Evolutionary conservation across 35 echinoderm and acorn worm genomes (phyloP), one percentile per base, ranked within the genome.

Genomic region (Ophiothrix spiculata): DNA sequence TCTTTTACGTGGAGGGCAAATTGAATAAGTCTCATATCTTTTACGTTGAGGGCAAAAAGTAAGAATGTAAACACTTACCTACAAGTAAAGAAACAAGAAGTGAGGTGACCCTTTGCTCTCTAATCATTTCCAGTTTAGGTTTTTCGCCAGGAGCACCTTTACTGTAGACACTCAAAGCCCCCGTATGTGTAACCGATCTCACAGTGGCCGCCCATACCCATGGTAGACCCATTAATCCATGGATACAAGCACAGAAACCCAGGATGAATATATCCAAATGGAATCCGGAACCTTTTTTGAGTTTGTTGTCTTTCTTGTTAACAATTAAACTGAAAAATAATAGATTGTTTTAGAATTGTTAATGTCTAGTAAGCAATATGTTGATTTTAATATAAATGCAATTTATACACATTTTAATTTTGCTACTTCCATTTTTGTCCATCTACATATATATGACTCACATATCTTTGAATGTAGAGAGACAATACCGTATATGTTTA

Each of bases 151-250:
- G 95, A 14, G 95, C 95, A 32, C 83, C 84, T 40, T 90, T 90
- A 75, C 95, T 93, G 76, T 88, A 93, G 21, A 90, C 86, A 4
- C 91, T 83, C 40, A 97, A 85, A 29, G 87, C 88, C 17, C 88
- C 91, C 11, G 88, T 41, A 80, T 97, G 95, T 39, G 91, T 93
- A 28, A 97, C 91, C 1, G 95, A 97, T 36, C 95, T 39, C 1
- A 97, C 95, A 37, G 95, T 97, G 0, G 95, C 95, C 1, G 91
- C 84, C 46, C 91, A 93, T n/a, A 93, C 85, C 95, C 92, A 93
- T 17, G 95, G 95, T 3, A 97, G 38, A 28, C 95, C 95, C 23
- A 97, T 73, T 0, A 97, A 40, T 46, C 87, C 84, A 76, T 92
- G 88, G 25, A 88, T 75, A 69, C 64, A 76, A 3, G 91, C 88